Evolutionary conservation across 2,797 vertebrate genomes (phyloP).

Genomic region (Rhyacichthys aspro): DNA sequence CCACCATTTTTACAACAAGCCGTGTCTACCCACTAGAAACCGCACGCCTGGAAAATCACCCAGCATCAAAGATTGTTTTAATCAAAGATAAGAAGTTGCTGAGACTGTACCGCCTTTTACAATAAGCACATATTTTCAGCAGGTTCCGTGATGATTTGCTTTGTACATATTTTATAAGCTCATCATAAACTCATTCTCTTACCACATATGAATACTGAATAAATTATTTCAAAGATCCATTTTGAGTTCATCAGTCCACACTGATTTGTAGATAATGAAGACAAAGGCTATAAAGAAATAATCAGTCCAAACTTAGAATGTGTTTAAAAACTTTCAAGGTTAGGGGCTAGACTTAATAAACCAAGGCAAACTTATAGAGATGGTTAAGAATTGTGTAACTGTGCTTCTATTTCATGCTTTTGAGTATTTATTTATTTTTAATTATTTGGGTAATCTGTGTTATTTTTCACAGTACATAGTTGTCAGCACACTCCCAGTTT

Average conservation of each 20-base stretch:
- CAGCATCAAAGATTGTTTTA: constrained; percentile 57
- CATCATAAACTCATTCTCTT: constrained; percentile 67
- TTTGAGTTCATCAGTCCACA: constrained; percentile 23
- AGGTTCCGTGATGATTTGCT: constrained; percentile 66
- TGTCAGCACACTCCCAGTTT: no score
- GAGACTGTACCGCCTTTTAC: constrained; percentile 61
- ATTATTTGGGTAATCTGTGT: no score
- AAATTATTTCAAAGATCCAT: constrained; percentile 79
- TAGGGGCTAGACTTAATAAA: no score
- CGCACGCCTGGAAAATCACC: constrained; percentile 47
- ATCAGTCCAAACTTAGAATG: no score
- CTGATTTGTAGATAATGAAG: neutral
- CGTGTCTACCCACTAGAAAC: constrained; percentile 41
- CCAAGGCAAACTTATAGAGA: no score
- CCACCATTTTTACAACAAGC: constrained; percentile 32
- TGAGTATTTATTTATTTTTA: no score
- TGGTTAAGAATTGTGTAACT: no score
- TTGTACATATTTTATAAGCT: constrained; percentile 84
- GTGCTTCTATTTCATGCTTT: no score
- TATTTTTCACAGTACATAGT: no score
- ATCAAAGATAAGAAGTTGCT: constrained; percentile 47
- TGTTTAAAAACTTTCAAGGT: no score
- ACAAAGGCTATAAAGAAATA: neutral
- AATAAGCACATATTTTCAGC: constrained; percentile 69
- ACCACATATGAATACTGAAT: constrained; percentile 76